Percentiles rank a stretch among this genome's conserved stretches.
phyloP scores from a whole-genome alignment of 2,888 invertebrate genomes.

The Nomada fucata region DNA sequence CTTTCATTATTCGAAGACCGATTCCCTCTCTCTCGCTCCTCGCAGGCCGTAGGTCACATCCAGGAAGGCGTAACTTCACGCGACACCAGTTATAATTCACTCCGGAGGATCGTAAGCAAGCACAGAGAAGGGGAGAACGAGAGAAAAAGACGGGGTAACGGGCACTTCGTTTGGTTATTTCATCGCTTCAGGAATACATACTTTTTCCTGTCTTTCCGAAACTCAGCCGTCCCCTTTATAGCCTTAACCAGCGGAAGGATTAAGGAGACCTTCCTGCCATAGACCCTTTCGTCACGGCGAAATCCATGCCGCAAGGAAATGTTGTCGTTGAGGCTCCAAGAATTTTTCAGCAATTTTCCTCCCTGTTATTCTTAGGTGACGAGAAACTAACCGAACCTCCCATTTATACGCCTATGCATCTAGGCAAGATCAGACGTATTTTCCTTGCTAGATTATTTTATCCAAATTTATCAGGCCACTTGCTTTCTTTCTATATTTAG shows the following conservation, averaged over 20 bases:
- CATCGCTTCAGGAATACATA: slow-evolving; percentile 51
- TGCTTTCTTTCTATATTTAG: too few species aligned
- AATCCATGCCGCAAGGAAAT: slow-evolving; percentile 16
- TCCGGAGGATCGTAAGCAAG: slow-evolving; percentile 52
- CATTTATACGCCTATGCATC: too few species aligned
- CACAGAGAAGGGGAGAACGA: slow-evolving; percentile 3
- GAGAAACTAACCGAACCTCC: neutral
- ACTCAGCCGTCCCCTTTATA: slow-evolving; percentile 51
- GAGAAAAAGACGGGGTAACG: neutral
- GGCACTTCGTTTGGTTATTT: slow-evolving; percentile 22
- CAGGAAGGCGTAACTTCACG: slow-evolving; percentile 78
- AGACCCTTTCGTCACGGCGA: slow-evolving; percentile 39
- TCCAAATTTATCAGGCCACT: too few species aligned
- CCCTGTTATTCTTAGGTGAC: neutral
- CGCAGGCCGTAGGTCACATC: slow-evolving; percentile 71
- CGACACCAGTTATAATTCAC: slow-evolving; percentile 74
- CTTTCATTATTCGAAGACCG: slow-evolving; percentile 25
- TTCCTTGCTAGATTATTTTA: too few species aligned
- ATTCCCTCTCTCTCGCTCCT: slow-evolving; percentile 50
- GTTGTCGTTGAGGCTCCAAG: neutral
- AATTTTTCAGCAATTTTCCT: slow-evolving; percentile 3
- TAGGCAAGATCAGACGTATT: too few species aligned
- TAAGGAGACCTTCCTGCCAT: slow-evolving; percentile 48
- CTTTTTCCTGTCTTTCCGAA: slow-evolving; percentile 37
- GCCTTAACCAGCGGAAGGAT: slow-evolving; percentile 55